Conservation (phyloP, 2,113 vertebrate genomes). For the Xenopus borealis region DNA sequence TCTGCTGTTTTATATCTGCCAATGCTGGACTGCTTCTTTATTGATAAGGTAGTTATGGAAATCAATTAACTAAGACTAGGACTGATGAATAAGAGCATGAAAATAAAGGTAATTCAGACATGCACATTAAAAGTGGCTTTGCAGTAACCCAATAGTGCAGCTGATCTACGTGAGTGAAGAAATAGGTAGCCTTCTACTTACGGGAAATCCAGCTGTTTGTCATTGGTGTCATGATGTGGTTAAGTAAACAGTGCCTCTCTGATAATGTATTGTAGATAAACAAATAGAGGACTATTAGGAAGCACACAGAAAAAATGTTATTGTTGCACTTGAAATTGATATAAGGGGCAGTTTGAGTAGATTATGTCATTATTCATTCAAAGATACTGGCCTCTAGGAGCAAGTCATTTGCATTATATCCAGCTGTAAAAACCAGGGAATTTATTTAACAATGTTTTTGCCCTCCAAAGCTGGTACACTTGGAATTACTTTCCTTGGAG, state of each 20-base stretch:
- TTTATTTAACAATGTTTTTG: background rate
- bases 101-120: background rate
- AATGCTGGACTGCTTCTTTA: background rate
- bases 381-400: background rate
- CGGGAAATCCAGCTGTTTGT: background rate
- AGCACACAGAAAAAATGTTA: background rate
- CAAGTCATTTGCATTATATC: background rate
- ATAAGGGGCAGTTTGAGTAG: background rate
- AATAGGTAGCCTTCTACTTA: background rate
- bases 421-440: background rate
- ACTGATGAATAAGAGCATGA: constrained; percentile 4
- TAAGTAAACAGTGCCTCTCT: background rate
- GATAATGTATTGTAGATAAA: background rate
- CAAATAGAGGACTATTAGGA: background rate
- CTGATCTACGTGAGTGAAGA: background rate
- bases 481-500: too few relatives aligned
- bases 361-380: background rate
- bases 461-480: background rate
- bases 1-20: background rate
- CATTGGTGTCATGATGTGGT: background rate
- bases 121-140: background rate
- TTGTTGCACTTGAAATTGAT: background rate
- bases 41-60: constrained; percentile 18
- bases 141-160: background rate
- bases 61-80: constrained; percentile 31